These are phyloP conservation scores for Lepidurus apus DNA, from an alignment of 1,140 invertebrate genomes.

Conservation along the genomic window DNA sequence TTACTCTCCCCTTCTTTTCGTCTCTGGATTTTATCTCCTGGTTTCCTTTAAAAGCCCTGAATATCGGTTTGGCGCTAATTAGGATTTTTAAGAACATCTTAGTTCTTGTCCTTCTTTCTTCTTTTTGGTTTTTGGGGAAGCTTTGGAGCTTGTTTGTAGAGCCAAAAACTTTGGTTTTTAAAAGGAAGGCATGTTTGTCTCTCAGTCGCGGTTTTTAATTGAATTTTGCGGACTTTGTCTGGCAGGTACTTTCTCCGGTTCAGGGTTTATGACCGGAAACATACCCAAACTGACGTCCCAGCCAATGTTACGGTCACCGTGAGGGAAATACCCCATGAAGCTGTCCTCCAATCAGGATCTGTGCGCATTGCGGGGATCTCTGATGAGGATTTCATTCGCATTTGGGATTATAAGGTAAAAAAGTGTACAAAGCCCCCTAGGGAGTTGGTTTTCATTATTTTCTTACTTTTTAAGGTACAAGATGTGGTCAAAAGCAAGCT, in stretches of 20 bases:
- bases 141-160: too few species aligned
- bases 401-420: slow-evolving; percentile 77
- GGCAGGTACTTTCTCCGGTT: slow-evolving; percentile 68
- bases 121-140: background rate
- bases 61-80: background rate
- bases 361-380: slow-evolving; percentile 88
- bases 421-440: slow-evolving; percentile 25
- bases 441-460: background rate
- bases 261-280: slow-evolving; percentile 88
- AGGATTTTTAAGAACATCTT: background rate
- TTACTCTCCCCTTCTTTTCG: too few species aligned
- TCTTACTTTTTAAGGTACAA: slow-evolving; percentile 53
- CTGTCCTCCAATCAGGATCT: slow-evolving; percentile 90
- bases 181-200: background rate
- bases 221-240: background rate
- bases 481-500: slow-evolving; percentile 77
- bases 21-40: too few species aligned
- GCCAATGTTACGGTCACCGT: slow-evolving; percentile 90
- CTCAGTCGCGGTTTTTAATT: background rate
- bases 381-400: slow-evolving; percentile 90
- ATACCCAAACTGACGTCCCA: slow-evolving; percentile 83
- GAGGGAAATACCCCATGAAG: slow-evolving; percentile 89
- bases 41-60: background rate
- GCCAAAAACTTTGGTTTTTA: background rate
- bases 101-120: background rate